Evolutionary conservation across 2,888 invertebrate genomes (phyloP), one percentile per base, ranked within the genome.

Genomic region (Megastigmus dorsalis): DNA sequence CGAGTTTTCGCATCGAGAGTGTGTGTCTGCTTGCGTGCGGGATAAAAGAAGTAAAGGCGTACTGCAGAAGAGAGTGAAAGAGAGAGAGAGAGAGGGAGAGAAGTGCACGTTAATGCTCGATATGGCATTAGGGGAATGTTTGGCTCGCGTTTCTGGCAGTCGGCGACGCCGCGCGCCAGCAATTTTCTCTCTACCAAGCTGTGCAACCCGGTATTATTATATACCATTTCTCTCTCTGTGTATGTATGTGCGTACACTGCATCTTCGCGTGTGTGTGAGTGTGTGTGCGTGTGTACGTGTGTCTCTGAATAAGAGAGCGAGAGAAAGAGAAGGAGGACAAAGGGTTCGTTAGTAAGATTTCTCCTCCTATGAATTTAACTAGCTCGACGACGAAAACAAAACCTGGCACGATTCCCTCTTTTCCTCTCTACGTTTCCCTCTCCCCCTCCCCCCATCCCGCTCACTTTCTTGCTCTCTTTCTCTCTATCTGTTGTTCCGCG

Each of bases 271-370:
- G n/a, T n/a, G n/a, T n/a, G n/a, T n/a, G n/a, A n/a, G n/a, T n/a
- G n/a, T n/a, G n/a, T n/a, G n/a, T n/a, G n/a, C n/a, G n/a, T n/a
- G n/a, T n/a, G n/a, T n/a, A n/a, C n/a, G n/a, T n/a, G n/a, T n/a
- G n/a, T n/a, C n/a, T n/a, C n/a, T n/a, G n/a, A n/a, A n/a, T n/a
- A n/a, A n/a, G 3, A n/a, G 48, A 9, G 23, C 18, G 33, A 43
- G 30, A 62, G 48, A 30, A 5, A 60, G 30, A 54, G 55, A 62
- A 62, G 23, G 52, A 62, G 74, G 74, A 73, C 72, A 76, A 76
- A 67, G 74, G 77, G 74, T 76, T 78, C 75, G 78, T 77, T 79
- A 78, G 76, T 68, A 63, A 77, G 74, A 78, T 74, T 72, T 65
- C 65, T 65, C 48, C 73, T 63, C 69, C 76, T 75, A 76, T 57